Conservation (phyloP, 2,888 invertebrate genomes). For the Sphecodes monilicornis region DNA sequence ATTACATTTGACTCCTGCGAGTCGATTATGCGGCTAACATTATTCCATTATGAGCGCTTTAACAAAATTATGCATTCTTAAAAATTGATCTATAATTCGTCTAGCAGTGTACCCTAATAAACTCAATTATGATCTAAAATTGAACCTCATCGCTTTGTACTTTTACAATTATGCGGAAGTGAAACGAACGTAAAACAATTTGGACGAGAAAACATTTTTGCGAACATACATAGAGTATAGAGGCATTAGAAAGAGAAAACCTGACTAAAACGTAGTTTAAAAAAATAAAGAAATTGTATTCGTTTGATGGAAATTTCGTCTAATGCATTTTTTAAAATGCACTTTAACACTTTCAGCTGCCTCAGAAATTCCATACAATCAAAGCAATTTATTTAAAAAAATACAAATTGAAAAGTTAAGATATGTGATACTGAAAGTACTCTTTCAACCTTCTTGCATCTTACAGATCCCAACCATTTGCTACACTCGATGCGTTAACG, state of each 20-base stretch:
- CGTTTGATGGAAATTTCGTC: neutral
- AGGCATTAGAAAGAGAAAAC: conserved; percentile 3
- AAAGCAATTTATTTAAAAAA: neutral
- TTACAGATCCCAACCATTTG: neutral
- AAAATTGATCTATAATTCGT: conserved; percentile 28
- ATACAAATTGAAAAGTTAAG: neutral
- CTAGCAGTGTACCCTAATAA: conserved; percentile 28
- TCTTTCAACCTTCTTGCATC: neutral
- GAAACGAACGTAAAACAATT: conserved; percentile 36
- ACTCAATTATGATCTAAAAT: conserved; percentile 24
- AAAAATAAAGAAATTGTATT: neutral
- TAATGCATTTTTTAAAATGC: neutral
- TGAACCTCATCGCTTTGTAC: conserved; percentile 47
- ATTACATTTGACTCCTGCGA: conserved; percentile 60
- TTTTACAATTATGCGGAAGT: conserved; percentile 46
- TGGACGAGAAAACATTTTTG: conserved; percentile 28
- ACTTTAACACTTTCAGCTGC: neutral
- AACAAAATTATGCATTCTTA: conserved; percentile 44
- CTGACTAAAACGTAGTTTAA: neutral
- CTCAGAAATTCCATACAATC: neutral
- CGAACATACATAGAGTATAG: conserved; percentile 15
- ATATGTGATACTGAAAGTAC: neutral
- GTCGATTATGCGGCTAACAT: conserved; percentile 37
- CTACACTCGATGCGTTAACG: too few relatives aligned
- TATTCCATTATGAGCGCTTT: conserved; percentile 16